Percentiles rank a stretch among this genome's conserved stretches.
Conservation (phyloP, 2,797 vertebrate species). For the Enteromius radiatus region DNA sequence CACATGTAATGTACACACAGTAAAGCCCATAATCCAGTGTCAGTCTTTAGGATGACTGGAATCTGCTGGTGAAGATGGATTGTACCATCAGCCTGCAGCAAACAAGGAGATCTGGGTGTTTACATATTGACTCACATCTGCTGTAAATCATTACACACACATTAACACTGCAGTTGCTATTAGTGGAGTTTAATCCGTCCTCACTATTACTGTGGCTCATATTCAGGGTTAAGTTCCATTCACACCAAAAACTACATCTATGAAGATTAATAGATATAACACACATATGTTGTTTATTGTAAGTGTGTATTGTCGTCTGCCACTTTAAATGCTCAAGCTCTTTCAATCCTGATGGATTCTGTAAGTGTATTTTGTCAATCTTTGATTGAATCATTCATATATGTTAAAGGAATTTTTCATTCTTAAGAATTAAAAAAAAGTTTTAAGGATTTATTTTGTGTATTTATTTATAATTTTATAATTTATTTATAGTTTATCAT, state of each 20-base stretch:
- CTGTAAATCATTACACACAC: background rate
- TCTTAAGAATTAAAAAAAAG: background rate
- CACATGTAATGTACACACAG: constrained; percentile 33
- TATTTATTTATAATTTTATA: background rate
- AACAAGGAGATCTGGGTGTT: constrained; percentile 23
- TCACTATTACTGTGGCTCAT: background rate
- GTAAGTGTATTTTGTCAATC: background rate
- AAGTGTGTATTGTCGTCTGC: background rate
- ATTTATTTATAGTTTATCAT: too few relatives aligned
- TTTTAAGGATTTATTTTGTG: background rate
- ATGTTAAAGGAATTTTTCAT: background rate
- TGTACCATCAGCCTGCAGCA: constrained; percentile 7
- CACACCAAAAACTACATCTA: background rate
- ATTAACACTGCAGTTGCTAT: background rate
- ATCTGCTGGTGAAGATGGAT: constrained; percentile 30
- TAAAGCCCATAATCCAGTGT: constrained; percentile 8
- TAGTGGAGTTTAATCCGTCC: background rate
- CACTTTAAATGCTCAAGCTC: background rate
- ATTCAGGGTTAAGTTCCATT: background rate
- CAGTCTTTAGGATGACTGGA: background rate
- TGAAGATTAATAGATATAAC: background rate
- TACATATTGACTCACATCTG: constrained; percentile 13
- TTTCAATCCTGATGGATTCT: background rate
- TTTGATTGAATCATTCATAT: background rate
- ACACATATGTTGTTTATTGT: background rate